Evolutionary conservation across 2,888 invertebrate species (phyloP).

Genomic region (Chouioia cunea): DNA sequence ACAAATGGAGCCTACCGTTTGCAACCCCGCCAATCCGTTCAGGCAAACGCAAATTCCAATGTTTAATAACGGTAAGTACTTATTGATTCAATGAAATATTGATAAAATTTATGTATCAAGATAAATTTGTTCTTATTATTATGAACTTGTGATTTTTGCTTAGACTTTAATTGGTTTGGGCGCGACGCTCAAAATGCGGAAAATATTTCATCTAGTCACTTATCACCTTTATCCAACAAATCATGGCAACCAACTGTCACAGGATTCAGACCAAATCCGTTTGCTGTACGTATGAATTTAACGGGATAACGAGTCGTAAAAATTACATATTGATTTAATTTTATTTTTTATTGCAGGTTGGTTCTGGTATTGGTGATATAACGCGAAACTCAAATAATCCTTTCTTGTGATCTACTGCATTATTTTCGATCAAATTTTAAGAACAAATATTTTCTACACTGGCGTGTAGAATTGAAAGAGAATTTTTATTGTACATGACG

Average conservation of each 20-base stretch:
- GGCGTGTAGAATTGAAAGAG: slow-evolving; percentile 61
- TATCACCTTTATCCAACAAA: slow-evolving; percentile 64
- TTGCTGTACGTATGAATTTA: slow-evolving; percentile 61
- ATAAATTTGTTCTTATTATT: slow-evolving; percentile 13
- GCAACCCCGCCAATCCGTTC: slow-evolving; percentile 65
- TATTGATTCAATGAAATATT: slow-evolving; percentile 33
- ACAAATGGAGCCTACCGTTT: slow-evolving; percentile 58
- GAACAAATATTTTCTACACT: slow-evolving; percentile 61
- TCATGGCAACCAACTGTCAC: slow-evolving; percentile 66
- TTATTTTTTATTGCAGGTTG: slow-evolving; percentile 57
- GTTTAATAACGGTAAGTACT: slow-evolving; percentile 60
- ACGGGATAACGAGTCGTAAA: not conserved
- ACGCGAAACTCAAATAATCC: slow-evolving; percentile 73
- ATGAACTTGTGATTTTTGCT: slow-evolving; percentile 33
- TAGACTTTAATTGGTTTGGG: slow-evolving; percentile 64
- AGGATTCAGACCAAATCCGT: slow-evolving; percentile 68
- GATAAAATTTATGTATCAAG: slow-evolving; percentile 2
- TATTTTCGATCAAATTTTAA: slow-evolving; percentile 56
- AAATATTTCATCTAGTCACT: slow-evolving; percentile 66
- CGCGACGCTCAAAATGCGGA: slow-evolving; percentile 61
- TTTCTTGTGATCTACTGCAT: slow-evolving; percentile 71
- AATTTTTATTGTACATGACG: slow-evolving; percentile 62
- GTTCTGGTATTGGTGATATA: slow-evolving; percentile 62
- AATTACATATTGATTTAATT: not conserved
- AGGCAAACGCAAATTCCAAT: slow-evolving; percentile 60